Base-by-base conservation (phyloP, 2,888 invertebrate genomes). In the Lapara coniferarum region DNA sequence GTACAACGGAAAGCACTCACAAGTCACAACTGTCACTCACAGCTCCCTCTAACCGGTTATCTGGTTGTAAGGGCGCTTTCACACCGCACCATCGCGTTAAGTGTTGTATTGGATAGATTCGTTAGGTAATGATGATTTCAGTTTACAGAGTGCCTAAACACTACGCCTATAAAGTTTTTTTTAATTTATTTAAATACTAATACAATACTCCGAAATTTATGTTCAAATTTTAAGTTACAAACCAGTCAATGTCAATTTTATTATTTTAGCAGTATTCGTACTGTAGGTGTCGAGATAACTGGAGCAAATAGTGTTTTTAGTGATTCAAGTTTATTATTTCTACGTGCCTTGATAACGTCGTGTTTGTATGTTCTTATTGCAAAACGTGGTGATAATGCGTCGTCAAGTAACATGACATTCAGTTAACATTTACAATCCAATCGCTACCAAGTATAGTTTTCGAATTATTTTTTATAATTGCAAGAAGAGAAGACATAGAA, bases 321-420 rank as follows among this genome's bases (percentile, higher is more conserved):
- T 46, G 46, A n/a, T 16, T 63, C 59, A 16, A 63, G 46, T 63
- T 63, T 63, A 63, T 63, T 63, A 63, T 63, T 63, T 49, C 63
- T 63, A 63, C 63, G 63, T 63, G 63, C 13, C 19, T 3, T 19
- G 63, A 63, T 63, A 63, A 63, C 49, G 49, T 13, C 3, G 6
- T 63, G 63, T 63, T 63, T 63, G 14, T 46, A 49, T 49, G 19
- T 63, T 49, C 63, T 63, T 49, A 63, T 63, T 49, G 19, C 63
- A 63, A 19, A 63, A 63, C 63, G 63, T 63, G 63, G 63, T 19
- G 46, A 49, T 63, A 63, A 63, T 49, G 8, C 49, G 12, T 53
- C 53, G 13, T 13, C n/a, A 16, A n/a, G 67, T 67, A 56, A 56
- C n/a, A 46, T 56, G 37, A 55, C 44, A 55, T 56, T 67, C 56